Conservation (phyloP, 2,888 invertebrate species). For the Tigriopus californicus region DNA sequence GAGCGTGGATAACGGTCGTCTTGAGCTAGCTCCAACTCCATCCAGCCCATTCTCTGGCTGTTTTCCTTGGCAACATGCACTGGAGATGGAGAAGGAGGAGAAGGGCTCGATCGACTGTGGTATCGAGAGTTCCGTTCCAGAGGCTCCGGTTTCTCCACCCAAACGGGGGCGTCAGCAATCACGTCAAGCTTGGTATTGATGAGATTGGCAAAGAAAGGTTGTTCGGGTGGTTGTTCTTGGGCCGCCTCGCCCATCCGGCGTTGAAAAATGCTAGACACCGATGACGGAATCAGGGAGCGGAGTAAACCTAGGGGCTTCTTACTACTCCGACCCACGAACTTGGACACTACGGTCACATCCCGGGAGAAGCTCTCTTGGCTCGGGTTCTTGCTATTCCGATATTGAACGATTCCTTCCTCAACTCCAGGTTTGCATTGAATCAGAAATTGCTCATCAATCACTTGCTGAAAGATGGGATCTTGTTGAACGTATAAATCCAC, state of each 20-base stretch:
- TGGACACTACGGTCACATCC: background rate
- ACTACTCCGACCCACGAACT: background rate
- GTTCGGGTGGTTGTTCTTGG: background rate
- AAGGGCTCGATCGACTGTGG: too few species aligned
- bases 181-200: background rate
- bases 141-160: background rate
- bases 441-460: background rate
- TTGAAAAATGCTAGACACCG: background rate
- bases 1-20: background rate
- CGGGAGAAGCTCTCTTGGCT: background rate
- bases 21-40: background rate
- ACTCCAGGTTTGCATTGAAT: background rate
- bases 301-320: too few species aligned
- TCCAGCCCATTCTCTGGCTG: background rate
- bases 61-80: background rate
- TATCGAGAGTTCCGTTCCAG: too few species aligned
- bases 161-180: background rate
- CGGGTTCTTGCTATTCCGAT: background rate
- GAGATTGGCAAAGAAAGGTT: background rate
- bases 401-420: background rate
- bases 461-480: background rate
- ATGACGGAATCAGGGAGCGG: too few species aligned
- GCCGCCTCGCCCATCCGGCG: background rate
- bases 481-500: background rate
- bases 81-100: too few species aligned